Conservation (phyloP, 2,797 vertebrate species). For the Characodon lateralis region DNA sequence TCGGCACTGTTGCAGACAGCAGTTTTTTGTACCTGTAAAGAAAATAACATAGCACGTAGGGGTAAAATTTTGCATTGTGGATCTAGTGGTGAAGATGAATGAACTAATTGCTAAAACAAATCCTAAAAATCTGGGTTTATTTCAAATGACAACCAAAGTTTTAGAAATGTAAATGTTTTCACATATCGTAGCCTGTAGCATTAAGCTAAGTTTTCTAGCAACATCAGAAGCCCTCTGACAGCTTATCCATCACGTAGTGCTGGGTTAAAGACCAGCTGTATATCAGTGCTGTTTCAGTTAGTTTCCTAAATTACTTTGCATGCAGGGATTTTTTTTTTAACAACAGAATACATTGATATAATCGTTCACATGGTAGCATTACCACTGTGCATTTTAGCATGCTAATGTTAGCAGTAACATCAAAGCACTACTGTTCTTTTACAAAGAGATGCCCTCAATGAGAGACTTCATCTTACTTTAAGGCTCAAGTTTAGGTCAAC, state of each 20-base stretch:
- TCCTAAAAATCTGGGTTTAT: not conserved
- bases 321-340: not conserved
- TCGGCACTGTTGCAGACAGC: slow-evolving; percentile 79
- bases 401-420: not conserved
- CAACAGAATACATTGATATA: not conserved
- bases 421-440: not conserved
- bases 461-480: not conserved
- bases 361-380: not conserved
- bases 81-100: not conserved
- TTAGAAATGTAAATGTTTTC: not conserved
- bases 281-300: not conserved
- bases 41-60: slow-evolving; percentile 17
- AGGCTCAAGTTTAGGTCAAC: not conserved
- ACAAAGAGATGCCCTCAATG: not conserved
- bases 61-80: not conserved
- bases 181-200: not conserved
- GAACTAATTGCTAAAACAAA: not conserved
- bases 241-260: too few species aligned
- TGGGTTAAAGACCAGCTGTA: not conserved
- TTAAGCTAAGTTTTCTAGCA: too few species aligned
- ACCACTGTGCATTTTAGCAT: not conserved
- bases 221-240: too few species aligned
- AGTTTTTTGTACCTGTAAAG: slow-evolving; percentile 78
- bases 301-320: not conserved
- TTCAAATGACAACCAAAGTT: not conserved